Percentiles rank a stretch among this genome's conserved stretches.
Evolutionary conservation across 2,888 invertebrate genomes (phyloP).

Genomic region (Chloromyia formosa): DNA sequence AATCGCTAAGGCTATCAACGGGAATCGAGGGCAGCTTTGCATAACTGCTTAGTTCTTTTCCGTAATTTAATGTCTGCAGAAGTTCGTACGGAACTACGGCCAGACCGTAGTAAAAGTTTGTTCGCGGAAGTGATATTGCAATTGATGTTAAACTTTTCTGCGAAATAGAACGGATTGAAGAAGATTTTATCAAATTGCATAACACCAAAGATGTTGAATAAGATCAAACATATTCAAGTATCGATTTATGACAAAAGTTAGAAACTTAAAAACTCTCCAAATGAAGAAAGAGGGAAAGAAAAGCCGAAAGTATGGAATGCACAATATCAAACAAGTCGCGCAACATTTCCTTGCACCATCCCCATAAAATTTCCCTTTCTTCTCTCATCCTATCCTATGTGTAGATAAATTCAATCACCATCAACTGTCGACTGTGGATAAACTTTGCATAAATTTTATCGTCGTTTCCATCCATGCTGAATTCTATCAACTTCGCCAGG

Average conservation of each 20-base stretch:
- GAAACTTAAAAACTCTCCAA: too few relatives aligned
- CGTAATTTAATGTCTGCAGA: conserved; percentile 52
- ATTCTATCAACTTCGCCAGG: conserved; percentile 63
- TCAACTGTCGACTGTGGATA: conserved; percentile 30
- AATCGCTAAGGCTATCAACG: conserved; percentile 63
- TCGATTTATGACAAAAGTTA: too few relatives aligned
- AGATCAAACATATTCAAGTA: too few relatives aligned
- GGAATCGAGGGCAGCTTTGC: conserved; percentile 63
- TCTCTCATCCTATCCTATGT: background rate
- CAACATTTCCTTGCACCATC: too few relatives aligned
- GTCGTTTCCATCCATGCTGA: conserved; percentile 56
- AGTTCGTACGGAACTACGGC: conserved; percentile 63
- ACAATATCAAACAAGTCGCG: too few relatives aligned
- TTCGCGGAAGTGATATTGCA: conserved; percentile 61
- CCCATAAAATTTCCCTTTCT: too few relatives aligned
- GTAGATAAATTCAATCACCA: conserved; percentile 32
- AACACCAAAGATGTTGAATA: too few relatives aligned
- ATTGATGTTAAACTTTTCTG: conserved; percentile 59
- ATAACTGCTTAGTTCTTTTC: conserved; percentile 48
- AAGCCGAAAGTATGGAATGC: too few relatives aligned
- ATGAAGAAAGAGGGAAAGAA: too few relatives aligned
- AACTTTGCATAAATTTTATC: conserved; percentile 14
- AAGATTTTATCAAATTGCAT: background rate
- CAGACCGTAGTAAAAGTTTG: conserved; percentile 61
- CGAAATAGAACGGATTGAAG: conserved; percentile 36